Evolutionary conservation across 1,140 invertebrate genomes (phyloP), one percentile per base, ranked within the genome.

Genomic region (Rhynchophorus ferrugineus): DNA sequence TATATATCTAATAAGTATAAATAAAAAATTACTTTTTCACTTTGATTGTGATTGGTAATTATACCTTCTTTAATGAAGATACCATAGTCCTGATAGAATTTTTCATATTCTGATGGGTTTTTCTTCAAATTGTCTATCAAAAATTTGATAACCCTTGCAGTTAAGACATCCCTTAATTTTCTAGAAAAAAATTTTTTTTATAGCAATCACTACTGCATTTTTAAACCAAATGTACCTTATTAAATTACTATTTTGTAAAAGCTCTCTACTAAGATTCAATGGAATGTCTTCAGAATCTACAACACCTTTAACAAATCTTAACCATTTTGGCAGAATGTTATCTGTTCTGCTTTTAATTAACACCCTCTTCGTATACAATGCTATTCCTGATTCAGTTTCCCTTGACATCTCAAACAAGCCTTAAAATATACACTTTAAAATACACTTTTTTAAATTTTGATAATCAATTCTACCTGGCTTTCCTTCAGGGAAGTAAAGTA

Each of bases 271-370:
- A 35, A 98, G 76, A 80, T 98, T 98, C 14, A 98, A 75, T 7
- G 95, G 95, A 76, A 98, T 97, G 67, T 98, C 95, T 77, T 98
- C 95, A 3, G 91, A 95, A 74, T 98, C 95, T 6, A 98, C 91
- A 18, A 98, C 93, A 68, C 95, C 89, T 85, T 91, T 95, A 1
- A 96, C 72, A 72, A 97, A 98, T 61, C 93, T 72, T 38, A 97
- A 73, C 91, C 92, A 98, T 67, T 93, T 92, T 1, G 94, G 94
- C 53, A 98, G 71, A 55, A 98, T 81, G 65, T 91, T 86, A 52
- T 93, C 91, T 0, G 90, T 85, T 66, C 87, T 89, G 56, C 81
- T 88, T 71, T 95, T 91, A 22, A 98, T 96, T 43, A 98, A 74
- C 21, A 87, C 76, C 71, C 94, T 94, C 37, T 89, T 76, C 20